Evolutionary conservation across 2,113 vertebrate genomes (phyloP), one percentile per base, ranked within the genome.

Genomic region (Pangasianodon hypophthalmus): DNA sequence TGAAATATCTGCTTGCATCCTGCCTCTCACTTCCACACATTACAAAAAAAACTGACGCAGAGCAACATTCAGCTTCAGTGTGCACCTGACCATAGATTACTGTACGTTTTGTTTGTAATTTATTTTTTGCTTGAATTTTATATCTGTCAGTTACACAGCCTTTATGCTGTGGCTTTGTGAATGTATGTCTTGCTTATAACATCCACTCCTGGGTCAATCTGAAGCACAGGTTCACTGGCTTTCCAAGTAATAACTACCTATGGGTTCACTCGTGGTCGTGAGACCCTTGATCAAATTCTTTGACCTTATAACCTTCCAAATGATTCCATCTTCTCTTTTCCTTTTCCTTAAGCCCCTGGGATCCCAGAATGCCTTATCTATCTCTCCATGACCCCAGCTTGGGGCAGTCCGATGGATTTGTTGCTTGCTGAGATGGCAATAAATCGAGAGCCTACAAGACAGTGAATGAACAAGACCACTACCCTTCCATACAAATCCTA

Each of bases 371-470:
- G 48, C 50, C 48, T 10, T 58, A 26, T 46, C 79, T 64, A 54
- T 73, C 75, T 56, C 19, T 41, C 21, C 41, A 69, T 87, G 88
- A 83, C 24, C 83, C 18, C n/a, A 87, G 89, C 88, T 52, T 84
- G 29, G 29, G 62, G 73, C 32, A 21, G 92, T 84, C 94, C 88
- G 67, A 93, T 94, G 56, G 37, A 82, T 88, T 69, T 87, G 88
- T 93, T 91, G 85, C 88, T 89, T 85, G 88, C 87, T 21, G 86
- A 88, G 86, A 92, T 26, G 86, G 92, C 93, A 90, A 88, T 92
- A 84, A 71, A 85, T 69, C 58, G 58, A 58, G 44, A 48, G 71
- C 71, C 88, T 48, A 64, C 52, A 19, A 50, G 46, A 87, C 81
- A 50, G 69, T 62, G 88, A 87, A 89, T 82, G 62, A 14, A 26